Evolutionary conservation across 2,797 vertebrate genomes (phyloP).

Genomic region (Ara ararauna): DNA sequence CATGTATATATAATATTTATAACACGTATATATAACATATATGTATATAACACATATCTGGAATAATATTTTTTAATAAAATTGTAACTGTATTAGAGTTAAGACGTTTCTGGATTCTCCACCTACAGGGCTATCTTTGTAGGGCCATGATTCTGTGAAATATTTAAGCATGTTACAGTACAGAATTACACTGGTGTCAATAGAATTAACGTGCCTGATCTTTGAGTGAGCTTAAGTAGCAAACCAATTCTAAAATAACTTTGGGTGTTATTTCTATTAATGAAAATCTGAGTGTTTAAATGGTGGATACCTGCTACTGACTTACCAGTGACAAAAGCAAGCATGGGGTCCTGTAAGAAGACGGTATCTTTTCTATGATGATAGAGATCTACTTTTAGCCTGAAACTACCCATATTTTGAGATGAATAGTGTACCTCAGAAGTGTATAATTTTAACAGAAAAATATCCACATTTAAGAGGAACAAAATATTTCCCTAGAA

Average conservation of each 20-base stretch:
- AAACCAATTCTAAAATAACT: background rate
- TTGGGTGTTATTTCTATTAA: background rate
- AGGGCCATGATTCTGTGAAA: background rate
- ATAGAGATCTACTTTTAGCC: background rate
- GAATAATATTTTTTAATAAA: background rate
- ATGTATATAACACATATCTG: background rate
- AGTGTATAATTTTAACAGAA: background rate
- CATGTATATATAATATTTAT: background rate
- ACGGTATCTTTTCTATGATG: background rate
- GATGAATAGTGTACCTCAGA: background rate
- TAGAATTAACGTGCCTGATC: background rate
- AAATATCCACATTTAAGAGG: background rate
- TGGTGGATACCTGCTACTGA: background rate
- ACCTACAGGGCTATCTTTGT: background rate
- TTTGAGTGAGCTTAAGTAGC: background rate
- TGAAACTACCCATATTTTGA: background rate
- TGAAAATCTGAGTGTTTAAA: background rate
- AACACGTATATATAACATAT: accelerated
- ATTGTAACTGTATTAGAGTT: background rate
- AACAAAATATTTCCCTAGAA: slow-evolving; percentile 5
- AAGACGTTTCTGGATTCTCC: background rate
- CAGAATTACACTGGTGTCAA: background rate
- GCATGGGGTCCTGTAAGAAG: background rate
- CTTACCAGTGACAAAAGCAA: background rate
- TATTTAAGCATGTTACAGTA: background rate